These are phyloP conservation scores for Danio albolineatus DNA, from an alignment of 2,797 vertebrate species.

Conservation along the genomic window DNA sequence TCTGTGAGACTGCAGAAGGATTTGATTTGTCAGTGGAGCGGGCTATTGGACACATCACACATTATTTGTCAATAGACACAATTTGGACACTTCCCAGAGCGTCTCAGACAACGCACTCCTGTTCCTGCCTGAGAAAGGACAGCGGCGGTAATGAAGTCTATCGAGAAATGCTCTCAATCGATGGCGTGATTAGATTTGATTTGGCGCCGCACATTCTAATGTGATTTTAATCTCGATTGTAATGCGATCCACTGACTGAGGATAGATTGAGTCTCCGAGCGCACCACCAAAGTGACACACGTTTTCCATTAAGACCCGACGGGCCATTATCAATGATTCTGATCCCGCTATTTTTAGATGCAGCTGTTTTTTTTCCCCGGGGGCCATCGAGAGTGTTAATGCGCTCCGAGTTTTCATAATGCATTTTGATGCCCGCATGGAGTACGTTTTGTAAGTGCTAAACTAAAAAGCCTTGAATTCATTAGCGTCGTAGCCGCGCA, in stretches of 20 bases:
- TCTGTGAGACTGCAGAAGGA: neutral
- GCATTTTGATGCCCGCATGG: slow-evolving; percentile 50
- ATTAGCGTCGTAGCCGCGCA: slow-evolving; percentile 44
- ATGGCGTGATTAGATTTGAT: slow-evolving; percentile 49
- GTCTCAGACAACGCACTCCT: neutral
- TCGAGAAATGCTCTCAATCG: slow-evolving; percentile 31
- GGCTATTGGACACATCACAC: neutral
- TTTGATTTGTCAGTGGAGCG: neutral
- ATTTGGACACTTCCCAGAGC: neutral
- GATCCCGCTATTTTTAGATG: slow-evolving; percentile 50
- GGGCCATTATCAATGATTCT: slow-evolving; percentile 51
- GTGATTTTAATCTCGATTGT: slow-evolving; percentile 51
- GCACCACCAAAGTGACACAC: slow-evolving; percentile 29
- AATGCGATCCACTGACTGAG: slow-evolving; percentile 11
- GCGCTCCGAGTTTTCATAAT: slow-evolving; percentile 58
- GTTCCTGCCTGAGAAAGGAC: neutral
- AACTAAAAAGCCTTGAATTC: slow-evolving; percentile 59
- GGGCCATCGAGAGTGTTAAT: slow-evolving; percentile 50
- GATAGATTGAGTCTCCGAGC: slow-evolving; percentile 36
- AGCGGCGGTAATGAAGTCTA: slow-evolving; percentile 34
- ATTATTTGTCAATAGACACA: neutral
- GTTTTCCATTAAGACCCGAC: slow-evolving; percentile 58
- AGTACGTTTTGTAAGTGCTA: slow-evolving; percentile 52
- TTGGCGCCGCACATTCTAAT: slow-evolving; percentile 49
- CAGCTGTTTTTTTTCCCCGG: slow-evolving; percentile 40